phyloP scores from a whole-genome alignment of 2,113 vertebrate species.

The Entelurus aequoreus region DNA sequence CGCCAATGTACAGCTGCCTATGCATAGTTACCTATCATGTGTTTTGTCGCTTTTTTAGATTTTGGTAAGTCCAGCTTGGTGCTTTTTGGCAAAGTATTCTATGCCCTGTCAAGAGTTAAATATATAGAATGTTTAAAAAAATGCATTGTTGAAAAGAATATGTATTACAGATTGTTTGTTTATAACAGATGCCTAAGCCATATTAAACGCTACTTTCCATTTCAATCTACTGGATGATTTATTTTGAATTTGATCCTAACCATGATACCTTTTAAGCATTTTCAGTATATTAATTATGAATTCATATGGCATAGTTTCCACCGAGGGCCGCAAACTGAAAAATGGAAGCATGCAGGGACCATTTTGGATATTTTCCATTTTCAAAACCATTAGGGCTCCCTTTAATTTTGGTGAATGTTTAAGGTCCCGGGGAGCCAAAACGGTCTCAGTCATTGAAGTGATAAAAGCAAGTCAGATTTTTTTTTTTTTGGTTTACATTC shows the following conservation, averaged over 20 bases:
- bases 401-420: too few relatives aligned
- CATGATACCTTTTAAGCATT: background rate
- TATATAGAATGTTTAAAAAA: slow-evolving; percentile 16
- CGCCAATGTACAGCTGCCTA: slow-evolving; percentile 3
- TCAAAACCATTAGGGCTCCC: too few relatives aligned
- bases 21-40: slow-evolving; percentile 36
- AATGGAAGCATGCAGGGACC: too few relatives aligned
- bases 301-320: too few relatives aligned
- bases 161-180: slow-evolving; percentile 46
- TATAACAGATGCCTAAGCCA: slow-evolving; percentile 39
- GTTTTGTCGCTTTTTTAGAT: slow-evolving; percentile 20
- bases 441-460: too few relatives aligned
- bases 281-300: background rate
- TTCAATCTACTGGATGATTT: slow-evolving; percentile 8
- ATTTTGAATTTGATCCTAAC: background rate
- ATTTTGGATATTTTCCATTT: too few relatives aligned
- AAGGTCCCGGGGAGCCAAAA: too few relatives aligned
- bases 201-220: slow-evolving; percentile 40
- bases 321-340: too few relatives aligned
- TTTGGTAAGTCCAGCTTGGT: slow-evolving; percentile 29
- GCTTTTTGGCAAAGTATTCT: slow-evolving; percentile 31
- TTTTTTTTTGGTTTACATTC: too few relatives aligned
- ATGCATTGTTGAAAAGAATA: slow-evolving; percentile 20
- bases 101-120: slow-evolving; percentile 17
- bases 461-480: too few relatives aligned